A percentile compares a stretch with the other conserved stretches of the same genome.
phyloP scores from a whole-genome alignment of 2,113 vertebrate genomes.

The Ardeotis arabs region DNA sequence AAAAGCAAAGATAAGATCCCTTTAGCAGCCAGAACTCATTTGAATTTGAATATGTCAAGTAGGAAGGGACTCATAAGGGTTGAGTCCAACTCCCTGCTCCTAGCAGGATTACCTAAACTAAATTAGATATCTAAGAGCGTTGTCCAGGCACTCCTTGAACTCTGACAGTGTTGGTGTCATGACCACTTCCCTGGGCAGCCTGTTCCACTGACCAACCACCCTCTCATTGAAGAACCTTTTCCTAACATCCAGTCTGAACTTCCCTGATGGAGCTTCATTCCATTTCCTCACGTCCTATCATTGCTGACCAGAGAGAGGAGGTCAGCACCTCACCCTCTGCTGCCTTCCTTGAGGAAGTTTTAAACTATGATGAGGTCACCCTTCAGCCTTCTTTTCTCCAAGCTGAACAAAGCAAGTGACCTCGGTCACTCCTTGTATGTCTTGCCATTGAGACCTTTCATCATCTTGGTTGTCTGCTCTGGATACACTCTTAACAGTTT shows the following conservation, averaged over 20 bases:
- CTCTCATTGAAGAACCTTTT: neutral
- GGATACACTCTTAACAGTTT: neutral
- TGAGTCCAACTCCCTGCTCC: neutral
- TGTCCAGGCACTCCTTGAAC: neutral
- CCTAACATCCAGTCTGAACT: neutral
- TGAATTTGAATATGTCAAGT: neutral
- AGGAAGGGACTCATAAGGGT: neutral
- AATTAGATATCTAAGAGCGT: no score
- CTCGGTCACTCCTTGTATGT: no score
- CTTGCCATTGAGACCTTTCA: neutral
- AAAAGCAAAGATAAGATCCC: neutral
- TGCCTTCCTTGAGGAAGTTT: neutral
- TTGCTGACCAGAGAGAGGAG: neutral
- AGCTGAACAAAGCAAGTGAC: no score
- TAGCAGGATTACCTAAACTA: neutral
- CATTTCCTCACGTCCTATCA: rapidly evolving
- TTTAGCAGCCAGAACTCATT: neutral
- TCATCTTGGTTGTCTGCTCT: neutral
- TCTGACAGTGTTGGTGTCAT: neutral
- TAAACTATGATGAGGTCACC: neutral
- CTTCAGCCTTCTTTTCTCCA: neutral
- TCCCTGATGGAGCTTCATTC: neutral
- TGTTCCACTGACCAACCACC: neutral
- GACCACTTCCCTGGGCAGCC: neutral
- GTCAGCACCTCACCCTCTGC: neutral